Conservation (phyloP, 2,797 vertebrate species). For the Rhincodon typus region DNA sequence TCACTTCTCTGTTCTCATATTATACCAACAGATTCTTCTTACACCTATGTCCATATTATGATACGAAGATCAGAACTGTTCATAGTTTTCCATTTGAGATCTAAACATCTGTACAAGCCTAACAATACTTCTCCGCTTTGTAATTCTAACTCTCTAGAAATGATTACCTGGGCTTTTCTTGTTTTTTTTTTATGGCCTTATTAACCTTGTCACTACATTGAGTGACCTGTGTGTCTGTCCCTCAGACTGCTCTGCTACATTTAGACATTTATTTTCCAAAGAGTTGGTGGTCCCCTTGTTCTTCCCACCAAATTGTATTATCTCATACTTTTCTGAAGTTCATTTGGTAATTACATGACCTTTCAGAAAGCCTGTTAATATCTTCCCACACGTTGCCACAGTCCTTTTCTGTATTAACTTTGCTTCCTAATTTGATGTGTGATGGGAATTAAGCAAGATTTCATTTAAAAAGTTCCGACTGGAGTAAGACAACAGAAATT, state of each 20-base stretch:
- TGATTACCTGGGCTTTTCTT: background rate
- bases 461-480: no score
- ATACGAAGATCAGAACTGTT: background rate
- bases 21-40: background rate
- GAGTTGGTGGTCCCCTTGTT: background rate
- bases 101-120: background rate
- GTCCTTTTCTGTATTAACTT: background rate
- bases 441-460: no score
- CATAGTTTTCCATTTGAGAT: background rate
- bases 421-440: background rate
- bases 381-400: background rate
- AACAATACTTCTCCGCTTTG: background rate
- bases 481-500: no score
- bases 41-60: background rate
- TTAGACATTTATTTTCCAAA: background rate
- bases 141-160: background rate
- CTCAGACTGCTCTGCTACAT: background rate
- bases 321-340: background rate
- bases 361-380: background rate
- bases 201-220: background rate
- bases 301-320: background rate
- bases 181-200: background rate
- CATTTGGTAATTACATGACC: background rate
- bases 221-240: background rate
- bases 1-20: background rate